Conservation (phyloP, 2,797 vertebrate species). For the Hephaestus fuliginosus region DNA sequence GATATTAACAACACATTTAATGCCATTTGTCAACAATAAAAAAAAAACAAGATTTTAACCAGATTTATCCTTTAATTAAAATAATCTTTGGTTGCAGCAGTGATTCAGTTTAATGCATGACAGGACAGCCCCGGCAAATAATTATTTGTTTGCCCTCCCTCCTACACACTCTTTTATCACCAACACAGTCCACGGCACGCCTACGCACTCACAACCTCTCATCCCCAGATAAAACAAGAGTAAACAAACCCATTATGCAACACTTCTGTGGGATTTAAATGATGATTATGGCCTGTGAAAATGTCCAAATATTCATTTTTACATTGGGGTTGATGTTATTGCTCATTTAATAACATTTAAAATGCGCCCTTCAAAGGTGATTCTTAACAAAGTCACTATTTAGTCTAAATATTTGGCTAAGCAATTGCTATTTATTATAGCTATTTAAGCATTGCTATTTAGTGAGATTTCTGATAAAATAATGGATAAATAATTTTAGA, state of each 20-base stretch:
- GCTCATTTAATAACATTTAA: not conserved
- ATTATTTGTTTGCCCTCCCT: conserved; percentile 51
- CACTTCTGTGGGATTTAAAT: conserved; percentile 46
- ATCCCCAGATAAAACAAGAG: conserved; percentile 55
- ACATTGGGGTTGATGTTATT: not conserved
- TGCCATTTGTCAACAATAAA: not conserved
- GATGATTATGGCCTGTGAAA: conserved; percentile 26
- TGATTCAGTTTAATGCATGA: not conserved
- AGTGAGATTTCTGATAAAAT: not conserved
- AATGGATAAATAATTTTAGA: not conserved
- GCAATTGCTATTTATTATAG: not conserved
- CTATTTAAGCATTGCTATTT: not conserved
- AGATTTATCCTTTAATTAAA: not conserved
- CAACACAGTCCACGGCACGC: conserved; percentile 43
- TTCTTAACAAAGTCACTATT: not conserved
- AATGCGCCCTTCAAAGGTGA: not conserved
- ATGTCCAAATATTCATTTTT: conserved; percentile 21
- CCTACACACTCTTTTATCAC: conserved; percentile 63
- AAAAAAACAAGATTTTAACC: not conserved
- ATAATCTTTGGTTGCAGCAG: not conserved
- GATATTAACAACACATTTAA: not conserved
- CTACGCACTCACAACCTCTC: conserved; percentile 55
- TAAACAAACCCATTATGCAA: conserved; percentile 68
- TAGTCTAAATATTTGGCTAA: not conserved
- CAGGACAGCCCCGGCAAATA: conserved; percentile 23